Evolutionary conservation across 2,113 vertebrate genomes (phyloP), one percentile per base, ranked within the genome.

Genomic region (Cnemophilus loriae): DNA sequence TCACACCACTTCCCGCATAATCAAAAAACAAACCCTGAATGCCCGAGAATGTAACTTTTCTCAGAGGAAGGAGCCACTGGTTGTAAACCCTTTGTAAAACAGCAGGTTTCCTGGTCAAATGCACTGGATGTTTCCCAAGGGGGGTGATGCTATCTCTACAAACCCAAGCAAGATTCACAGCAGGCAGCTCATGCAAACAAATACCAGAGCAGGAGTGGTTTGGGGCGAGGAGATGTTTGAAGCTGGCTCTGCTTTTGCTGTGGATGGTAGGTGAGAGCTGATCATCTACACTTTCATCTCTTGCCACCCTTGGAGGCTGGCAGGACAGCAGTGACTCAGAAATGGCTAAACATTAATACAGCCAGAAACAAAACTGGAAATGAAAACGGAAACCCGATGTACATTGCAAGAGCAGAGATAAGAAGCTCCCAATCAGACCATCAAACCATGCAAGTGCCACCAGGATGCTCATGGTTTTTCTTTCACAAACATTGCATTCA

Each of bases 61-160:
- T 94, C 89, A 35, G 60, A 95, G 60, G 63, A 46, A 88, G 91
- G 92, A 89, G 67, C 46, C 70, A 8, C 71, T 88, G 77, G 78
- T 86, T 20, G 6, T 95, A 96, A 97, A 92, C 42, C 59, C 89
- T 88, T 63, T 52, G 90, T 96, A 94, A 96, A 96, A 94, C 90
- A 96, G 88, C 90, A 84, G 88, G 96, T 90, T 93, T 93, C 86
- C 91, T 87, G 52, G 60, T 96, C 74, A 93, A 95, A 84, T 4
- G 1, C 30, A 14, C 47, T 44, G 47, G 17, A 75, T 90, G 52
- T 78, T 81, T 96, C 93, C 83, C 71, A 77, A 28, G 76, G 89
- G 71, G 60, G 81, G 33, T 64, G 82, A 89, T 1, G 7, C 55
- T 78, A 16, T 78, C 32, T 79, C 53, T 86, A 27, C 84, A 84